These are phyloP conservation scores for Spodoptera frugiperda DNA, from an alignment of 1,140 invertebrate species.

Conservation along the genomic window DNA sequence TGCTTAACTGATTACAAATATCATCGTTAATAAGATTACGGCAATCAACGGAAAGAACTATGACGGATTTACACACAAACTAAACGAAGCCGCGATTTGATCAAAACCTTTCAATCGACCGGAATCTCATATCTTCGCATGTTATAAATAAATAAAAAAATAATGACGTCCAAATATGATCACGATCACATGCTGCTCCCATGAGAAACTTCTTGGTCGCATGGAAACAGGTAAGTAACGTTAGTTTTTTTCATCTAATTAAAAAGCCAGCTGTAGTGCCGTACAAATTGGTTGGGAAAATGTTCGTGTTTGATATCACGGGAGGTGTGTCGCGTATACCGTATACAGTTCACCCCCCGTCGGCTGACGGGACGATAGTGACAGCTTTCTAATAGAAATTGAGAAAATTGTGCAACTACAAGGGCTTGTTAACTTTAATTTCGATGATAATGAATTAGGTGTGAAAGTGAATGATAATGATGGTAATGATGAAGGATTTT, in stretches of 20 bases:
- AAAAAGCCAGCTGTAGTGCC: not conserved
- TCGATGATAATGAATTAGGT: not conserved
- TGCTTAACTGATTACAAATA: too few species aligned
- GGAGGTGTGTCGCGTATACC: not conserved
- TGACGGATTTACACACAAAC: not conserved
- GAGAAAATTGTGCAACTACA: not conserved
- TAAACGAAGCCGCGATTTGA: not conserved
- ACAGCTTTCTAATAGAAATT: not conserved
- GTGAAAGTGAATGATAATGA: not conserved
- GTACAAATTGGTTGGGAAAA: conserved; percentile 47
- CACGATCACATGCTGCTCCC: conserved; percentile 31
- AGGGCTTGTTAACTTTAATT: not conserved
- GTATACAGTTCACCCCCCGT: conserved; percentile 34
- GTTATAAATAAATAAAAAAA: conserved; percentile 33
- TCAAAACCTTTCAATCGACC: conserved; percentile 22
- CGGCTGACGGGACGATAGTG: not conserved
- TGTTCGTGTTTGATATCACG: conserved; percentile 18
- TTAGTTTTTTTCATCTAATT: conserved; percentile 46
- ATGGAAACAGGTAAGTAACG: conserved; percentile 39
- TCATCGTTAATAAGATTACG: not conserved
- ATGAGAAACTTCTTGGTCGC: conserved; percentile 33
- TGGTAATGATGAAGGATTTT: not conserved
- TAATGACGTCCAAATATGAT: conserved; percentile 46
- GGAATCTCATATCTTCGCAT: conserved; percentile 5
- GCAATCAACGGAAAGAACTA: not conserved